Base-by-base conservation (phyloP, 2,113 vertebrate species). In the Oenanthe melanoleuca region DNA sequence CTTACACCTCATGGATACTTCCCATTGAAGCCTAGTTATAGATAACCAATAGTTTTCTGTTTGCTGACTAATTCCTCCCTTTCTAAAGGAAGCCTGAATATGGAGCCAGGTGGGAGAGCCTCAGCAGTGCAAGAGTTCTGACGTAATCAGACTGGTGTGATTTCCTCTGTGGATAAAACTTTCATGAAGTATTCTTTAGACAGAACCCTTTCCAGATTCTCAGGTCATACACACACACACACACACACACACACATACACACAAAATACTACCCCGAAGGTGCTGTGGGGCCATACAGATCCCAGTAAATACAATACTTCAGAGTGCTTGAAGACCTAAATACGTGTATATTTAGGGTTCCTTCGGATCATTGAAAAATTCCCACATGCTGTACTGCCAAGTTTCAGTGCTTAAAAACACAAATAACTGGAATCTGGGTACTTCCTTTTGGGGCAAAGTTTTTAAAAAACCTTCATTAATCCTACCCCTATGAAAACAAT, bases 401-500 rank as follows among this genome's bases (percentile, higher is more conserved):
- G 13, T 71, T 69, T 83, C 53, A 40, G 18, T 45, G 19, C 61
- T 94, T 84, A 70, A 94, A 96, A 75, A 20, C 42, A 85, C 63
- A 94, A 83, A 77, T 65, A 67, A 80, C 26, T 88, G 44, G 31
- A 40, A 71, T 65, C 25, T 66, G 45, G 66, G 28, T 73, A 69
- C 17, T 86, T 88, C 64, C 47, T 47, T 88, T 19, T 80, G 77
- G 55, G 70, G 21, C 47, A 91, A 86, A 70, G 17, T 84, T 49
- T 96, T 88, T 60, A 2, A 24, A 81, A 93, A 92, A 28, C 26
- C 23, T 79, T 77, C 47, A 80, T 95, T 96, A 95, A 84, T 96
- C 93, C 86, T 93, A 52, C 60, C 34, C 19, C 9, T 90, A 31
- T 37, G 82, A 96, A 94, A 96, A 96, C 73, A 92, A 77, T 82